phyloP scores from a whole-genome alignment of 2,113 vertebrate genomes.

The Campylomormyrus numenius region DNA sequence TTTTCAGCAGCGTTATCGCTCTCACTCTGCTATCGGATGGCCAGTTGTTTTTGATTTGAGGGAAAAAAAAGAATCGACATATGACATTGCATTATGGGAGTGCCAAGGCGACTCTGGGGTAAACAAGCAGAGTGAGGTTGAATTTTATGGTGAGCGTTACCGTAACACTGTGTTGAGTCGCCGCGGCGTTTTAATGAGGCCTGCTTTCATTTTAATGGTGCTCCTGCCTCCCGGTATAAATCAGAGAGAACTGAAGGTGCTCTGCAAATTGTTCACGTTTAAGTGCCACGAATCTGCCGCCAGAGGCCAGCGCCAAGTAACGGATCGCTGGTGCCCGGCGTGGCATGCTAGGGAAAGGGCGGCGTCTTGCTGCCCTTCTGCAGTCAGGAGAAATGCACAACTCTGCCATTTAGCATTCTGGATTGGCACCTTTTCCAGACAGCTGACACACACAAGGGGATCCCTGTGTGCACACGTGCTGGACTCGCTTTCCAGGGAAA shows the following conservation, averaged over 20 bases:
- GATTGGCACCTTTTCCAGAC: not conserved
- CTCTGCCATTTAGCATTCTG: not conserved
- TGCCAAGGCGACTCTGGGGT: constrained; percentile 58
- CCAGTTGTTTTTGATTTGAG: constrained; percentile 79
- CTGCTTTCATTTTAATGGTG: constrained; percentile 30
- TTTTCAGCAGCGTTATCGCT: constrained; percentile 55
- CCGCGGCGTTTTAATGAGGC: constrained; percentile 51
- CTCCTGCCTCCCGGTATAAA: constrained; percentile 26
- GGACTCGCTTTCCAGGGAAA: not conserved
- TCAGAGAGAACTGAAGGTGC: constrained; percentile 21
- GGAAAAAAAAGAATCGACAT: constrained; percentile 64
- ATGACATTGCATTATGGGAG: constrained; percentile 69
- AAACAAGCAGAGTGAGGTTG: constrained; percentile 65
- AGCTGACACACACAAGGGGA: not conserved
- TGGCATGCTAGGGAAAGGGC: constrained; percentile 25
- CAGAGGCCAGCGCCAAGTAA: constrained; percentile 20
- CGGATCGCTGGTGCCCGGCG: constrained; percentile 26
- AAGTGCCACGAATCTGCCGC: constrained; percentile 19
- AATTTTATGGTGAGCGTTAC: constrained; percentile 68
- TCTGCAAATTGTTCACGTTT: constrained; percentile 34
- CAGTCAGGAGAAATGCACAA: not conserved
- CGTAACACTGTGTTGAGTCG: constrained; percentile 58
- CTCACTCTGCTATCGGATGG: constrained; percentile 61
- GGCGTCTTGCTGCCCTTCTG: not conserved
- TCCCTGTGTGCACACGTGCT: not conserved